Evolutionary conservation across 2,797 vertebrate genomes (phyloP).

Genomic region (Gila robusta): DNA sequence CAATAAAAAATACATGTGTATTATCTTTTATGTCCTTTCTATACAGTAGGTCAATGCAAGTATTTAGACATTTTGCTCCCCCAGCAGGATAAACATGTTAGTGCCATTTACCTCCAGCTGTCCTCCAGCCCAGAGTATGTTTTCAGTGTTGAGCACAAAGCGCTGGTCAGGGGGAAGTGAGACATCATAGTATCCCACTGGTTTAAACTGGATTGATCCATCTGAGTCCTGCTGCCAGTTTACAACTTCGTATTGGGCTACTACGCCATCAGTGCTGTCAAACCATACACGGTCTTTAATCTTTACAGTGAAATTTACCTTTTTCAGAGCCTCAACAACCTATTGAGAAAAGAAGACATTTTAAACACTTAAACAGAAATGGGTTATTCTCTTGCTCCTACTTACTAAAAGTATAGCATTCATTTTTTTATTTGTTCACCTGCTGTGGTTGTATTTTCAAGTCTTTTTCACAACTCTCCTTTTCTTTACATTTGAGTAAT

Average conservation of each 20-base stretch:
- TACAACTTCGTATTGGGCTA: conserved; percentile 76
- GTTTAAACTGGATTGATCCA: conserved; percentile 71
- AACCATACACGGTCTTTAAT: conserved; percentile 76
- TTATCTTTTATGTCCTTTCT: background rate
- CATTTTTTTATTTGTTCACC: no score
- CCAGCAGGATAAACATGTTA: background rate
- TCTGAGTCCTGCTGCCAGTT: conserved; percentile 77
- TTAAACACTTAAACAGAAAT: background rate
- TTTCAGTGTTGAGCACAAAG: conserved; percentile 69
- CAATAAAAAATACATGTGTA: background rate
- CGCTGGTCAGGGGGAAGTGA: conserved; percentile 70
- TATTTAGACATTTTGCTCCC: background rate
- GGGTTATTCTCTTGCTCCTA: no score
- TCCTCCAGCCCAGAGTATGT: conserved; percentile 75
- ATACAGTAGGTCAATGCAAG: background rate
- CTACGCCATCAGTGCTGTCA: conserved; percentile 74
- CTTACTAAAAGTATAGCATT: no score
- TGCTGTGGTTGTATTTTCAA: no score
- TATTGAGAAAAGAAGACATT: conserved; percentile 36
- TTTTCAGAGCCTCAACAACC: conserved; percentile 74
- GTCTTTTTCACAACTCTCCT: no score
- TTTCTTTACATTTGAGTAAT: no score
- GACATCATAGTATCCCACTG: conserved; percentile 78
- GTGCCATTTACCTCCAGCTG: conserved; percentile 62
- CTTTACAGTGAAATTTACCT: conserved; percentile 73